A percentile compares a stretch with the other conserved stretches of the same genome.
These are phyloP conservation scores for Myotis davidii DNA, from an alignment of 2,113 vertebrate genomes.

Conservation along the genomic window DNA sequence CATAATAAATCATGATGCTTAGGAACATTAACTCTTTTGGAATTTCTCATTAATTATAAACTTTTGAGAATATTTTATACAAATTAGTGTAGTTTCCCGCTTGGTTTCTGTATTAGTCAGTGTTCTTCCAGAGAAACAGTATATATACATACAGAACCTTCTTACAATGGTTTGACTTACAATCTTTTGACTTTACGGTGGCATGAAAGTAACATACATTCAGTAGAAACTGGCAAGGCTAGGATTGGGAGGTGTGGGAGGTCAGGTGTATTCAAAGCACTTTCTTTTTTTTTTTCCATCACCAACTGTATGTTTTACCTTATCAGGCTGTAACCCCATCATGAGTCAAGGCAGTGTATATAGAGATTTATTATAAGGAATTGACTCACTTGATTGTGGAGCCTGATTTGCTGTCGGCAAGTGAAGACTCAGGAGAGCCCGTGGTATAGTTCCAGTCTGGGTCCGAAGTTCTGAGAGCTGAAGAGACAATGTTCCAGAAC, in stretches of 20 bases:
- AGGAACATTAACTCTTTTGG: neutral
- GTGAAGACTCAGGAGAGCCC: neutral
- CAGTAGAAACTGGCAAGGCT: neutral
- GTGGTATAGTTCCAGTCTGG: neutral
- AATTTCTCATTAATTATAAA: slow-evolving; percentile 16
- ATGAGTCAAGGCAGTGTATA: neutral
- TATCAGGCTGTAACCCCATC: neutral
- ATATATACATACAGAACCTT: neutral
- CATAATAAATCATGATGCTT: neutral
- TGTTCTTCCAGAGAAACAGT: neutral
- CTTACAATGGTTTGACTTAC: neutral
- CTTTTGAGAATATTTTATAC: neutral
- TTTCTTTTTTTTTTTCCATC: neutral
- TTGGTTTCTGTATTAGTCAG: neutral
- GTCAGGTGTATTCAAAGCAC: neutral
- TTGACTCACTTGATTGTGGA: neutral
- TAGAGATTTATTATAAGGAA: neutral
- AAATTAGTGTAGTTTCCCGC: neutral
- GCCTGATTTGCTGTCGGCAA: neutral
- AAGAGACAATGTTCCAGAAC: neutral
- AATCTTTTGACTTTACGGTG: neutral
- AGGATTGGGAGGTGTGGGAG: too few species aligned
- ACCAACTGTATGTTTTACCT: neutral
- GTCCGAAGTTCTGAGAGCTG: neutral
- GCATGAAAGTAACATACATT: neutral